These are phyloP conservation scores for Hormaphis cornu DNA, from an alignment of 1,140 invertebrate genomes.

Conservation along the genomic window DNA sequence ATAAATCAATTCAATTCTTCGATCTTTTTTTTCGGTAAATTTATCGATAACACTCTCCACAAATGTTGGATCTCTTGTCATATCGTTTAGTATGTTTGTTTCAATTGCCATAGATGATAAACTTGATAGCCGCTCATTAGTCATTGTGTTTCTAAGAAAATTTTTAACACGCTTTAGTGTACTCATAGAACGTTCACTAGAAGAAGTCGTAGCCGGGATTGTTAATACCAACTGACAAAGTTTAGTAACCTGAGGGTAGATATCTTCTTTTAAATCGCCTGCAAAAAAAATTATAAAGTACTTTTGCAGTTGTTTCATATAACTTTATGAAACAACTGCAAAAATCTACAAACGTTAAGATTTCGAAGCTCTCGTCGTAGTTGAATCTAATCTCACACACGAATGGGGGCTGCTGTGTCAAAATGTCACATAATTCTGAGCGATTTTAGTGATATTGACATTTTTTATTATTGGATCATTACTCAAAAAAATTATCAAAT, in stretches of 20 bases:
- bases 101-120: not conserved
- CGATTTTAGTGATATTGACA: no score
- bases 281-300: no score
- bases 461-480: no score
- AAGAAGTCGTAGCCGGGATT: not conserved
- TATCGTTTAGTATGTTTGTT: not conserved
- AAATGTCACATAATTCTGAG: no score
- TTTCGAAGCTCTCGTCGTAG: no score
- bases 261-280: no score
- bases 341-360: no score
- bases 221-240: not conserved
- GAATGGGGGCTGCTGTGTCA: no score
- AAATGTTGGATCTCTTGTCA: not conserved
- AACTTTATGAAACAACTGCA: no score
- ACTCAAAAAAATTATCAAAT: no score
- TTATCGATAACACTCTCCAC: not conserved
- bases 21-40: not conserved
- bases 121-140: not conserved
- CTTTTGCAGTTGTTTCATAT: no score
- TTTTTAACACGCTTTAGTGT: not conserved
- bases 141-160: not conserved
- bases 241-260: not conserved
- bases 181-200: not conserved
- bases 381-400: no score
- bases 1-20: not conserved